Evolutionary conservation across 2,888 invertebrate genomes (phyloP).

Genomic region (Cremastobaeus sp.): DNA sequence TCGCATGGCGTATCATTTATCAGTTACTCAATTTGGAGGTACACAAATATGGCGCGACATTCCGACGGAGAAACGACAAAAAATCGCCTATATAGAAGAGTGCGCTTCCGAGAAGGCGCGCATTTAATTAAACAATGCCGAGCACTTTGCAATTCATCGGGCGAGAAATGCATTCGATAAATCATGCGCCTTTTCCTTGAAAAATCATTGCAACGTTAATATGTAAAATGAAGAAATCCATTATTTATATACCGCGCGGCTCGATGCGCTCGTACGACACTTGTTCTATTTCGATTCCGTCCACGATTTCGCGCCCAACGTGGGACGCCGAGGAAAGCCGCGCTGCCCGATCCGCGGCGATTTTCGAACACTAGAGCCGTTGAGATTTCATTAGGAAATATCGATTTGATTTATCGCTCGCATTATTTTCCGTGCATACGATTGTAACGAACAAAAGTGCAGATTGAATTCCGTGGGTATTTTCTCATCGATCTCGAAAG

Average conservation of each 20-base stretch:
- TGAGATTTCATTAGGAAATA: no score
- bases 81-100: conserved; percentile 33
- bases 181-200: conserved; percentile 58
- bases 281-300: conserved; percentile 40
- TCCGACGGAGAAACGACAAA: conserved; percentile 49
- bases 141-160: conserved; percentile 58
- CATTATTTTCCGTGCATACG: no score
- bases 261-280: conserved; percentile 35
- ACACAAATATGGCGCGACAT: conserved; percentile 54
- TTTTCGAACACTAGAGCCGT: no score
- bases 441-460: no score
- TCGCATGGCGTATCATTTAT: conserved; percentile 57
- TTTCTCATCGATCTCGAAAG: no score
- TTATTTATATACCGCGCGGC: conserved; percentile 46
- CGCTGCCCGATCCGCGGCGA: no score
- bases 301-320: conserved; percentile 9
- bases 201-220: conserved; percentile 58
- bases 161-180: conserved; percentile 54
- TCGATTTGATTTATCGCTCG: no score
- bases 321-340: neutral
- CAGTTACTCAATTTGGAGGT: conserved; percentile 55
- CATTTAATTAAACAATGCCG: conserved; percentile 56
- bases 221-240: conserved; percentile 55
- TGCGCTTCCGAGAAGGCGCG: conserved; percentile 54
- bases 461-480: no score